These are phyloP conservation scores for Marronus borbonicus DNA, from an alignment of 2,888 invertebrate genomes.

Conservation along the genomic window DNA sequence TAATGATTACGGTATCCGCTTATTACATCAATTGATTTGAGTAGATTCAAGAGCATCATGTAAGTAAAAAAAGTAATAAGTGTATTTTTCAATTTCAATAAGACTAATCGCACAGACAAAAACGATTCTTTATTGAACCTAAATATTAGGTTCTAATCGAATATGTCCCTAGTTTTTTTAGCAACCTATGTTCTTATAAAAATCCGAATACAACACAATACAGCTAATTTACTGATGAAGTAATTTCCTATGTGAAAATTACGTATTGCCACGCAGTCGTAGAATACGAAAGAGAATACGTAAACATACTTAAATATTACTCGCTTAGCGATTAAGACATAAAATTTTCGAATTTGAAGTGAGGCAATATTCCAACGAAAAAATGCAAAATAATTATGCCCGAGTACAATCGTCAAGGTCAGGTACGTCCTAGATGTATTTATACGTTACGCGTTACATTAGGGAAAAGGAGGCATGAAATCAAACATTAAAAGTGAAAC, in stretches of 20 bases:
- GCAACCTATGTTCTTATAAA: not conserved
- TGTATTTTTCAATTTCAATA: not conserved
- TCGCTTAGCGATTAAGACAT: slow-evolving; percentile 20
- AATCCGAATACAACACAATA: not conserved
- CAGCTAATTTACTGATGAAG: slow-evolving; percentile 2
- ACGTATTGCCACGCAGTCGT: slow-evolving; percentile 31
- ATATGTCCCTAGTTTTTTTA: slow-evolving; percentile 13
- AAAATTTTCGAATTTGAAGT: not conserved
- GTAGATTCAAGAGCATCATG: not conserved
- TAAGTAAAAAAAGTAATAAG: not conserved
- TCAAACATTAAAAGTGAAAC: no score
- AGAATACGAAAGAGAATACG: slow-evolving; percentile 39
- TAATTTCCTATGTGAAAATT: slow-evolving; percentile 41
- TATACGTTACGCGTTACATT: not conserved
- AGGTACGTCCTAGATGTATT: slow-evolving; percentile 36
- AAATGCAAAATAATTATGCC: slow-evolving; percentile 39
- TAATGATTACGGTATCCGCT: no score
- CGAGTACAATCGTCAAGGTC: slow-evolving; percentile 39
- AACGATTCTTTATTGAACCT: slow-evolving; percentile 21
- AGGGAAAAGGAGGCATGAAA: not conserved
- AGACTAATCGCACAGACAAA: not conserved
- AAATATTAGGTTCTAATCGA: slow-evolving; percentile 48
- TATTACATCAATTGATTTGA: no score
- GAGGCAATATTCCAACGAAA: slow-evolving; percentile 22
- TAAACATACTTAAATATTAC: slow-evolving; percentile 20